phyloP scores from a whole-genome alignment of 2,888 invertebrate species.

The Phorcus lineatus region DNA sequence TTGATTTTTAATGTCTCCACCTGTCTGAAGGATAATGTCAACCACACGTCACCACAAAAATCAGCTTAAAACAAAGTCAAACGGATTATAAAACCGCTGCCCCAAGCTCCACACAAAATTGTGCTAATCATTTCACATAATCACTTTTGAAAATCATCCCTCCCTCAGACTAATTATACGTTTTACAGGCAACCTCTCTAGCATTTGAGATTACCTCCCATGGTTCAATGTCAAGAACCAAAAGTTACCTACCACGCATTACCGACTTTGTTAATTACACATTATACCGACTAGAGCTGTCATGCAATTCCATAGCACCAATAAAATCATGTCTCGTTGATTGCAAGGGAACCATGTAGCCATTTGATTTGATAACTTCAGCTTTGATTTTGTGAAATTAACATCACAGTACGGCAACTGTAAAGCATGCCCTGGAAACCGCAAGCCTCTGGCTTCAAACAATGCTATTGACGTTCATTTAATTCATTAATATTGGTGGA shows the following conservation, averaged over 20 bases:
- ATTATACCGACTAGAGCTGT: background rate
- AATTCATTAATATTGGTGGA: constrained; percentile 30
- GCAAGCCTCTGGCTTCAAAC: constrained; percentile 11
- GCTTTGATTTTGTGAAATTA: constrained; percentile 4
- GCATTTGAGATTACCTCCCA: background rate
- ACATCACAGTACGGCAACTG: constrained; percentile 13
- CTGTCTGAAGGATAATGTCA: background rate
- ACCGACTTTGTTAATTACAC: background rate
- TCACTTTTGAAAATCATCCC: background rate
- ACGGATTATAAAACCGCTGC: background rate
- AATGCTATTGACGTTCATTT: constrained; percentile 28
- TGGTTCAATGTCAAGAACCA: background rate
- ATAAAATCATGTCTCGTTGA: background rate
- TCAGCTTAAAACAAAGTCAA: background rate
- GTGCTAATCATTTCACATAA: background rate
- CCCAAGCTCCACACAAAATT: background rate
- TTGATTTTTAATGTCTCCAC: background rate
- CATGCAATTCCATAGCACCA: background rate
- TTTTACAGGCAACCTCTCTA: background rate
- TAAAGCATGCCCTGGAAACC: background rate
- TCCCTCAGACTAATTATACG: background rate
- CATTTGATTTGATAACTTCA: constrained; percentile 12
- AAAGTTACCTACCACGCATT: background rate
- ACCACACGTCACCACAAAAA: background rate
- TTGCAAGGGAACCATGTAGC: background rate